Percentiles rank a stretch among this genome's conserved stretches.
Evolutionary conservation across 2,888 invertebrate species (phyloP).

Genomic region (Mystacides longicornis): DNA sequence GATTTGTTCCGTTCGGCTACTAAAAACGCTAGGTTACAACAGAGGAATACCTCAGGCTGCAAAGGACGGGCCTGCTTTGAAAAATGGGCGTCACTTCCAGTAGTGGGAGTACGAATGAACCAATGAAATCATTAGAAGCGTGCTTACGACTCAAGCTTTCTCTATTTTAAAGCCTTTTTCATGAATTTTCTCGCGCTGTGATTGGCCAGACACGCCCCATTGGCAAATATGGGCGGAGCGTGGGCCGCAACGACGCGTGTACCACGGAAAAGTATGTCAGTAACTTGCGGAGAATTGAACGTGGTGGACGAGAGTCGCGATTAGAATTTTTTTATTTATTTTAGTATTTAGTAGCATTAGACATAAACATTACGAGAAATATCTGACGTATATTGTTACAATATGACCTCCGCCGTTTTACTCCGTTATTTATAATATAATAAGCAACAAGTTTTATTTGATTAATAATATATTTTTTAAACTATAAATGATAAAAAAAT

Average conservation of each 20-base stretch:
- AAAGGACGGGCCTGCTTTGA: slow-evolving; percentile 32
- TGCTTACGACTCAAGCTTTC: slow-evolving; percentile 23
- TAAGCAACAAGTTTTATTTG: slow-evolving; percentile 20
- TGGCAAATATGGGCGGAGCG: slow-evolving; percentile 36
- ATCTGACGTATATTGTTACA: no score
- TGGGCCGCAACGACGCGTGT: slow-evolving; percentile 44
- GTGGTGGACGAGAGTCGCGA: slow-evolving; percentile 30
- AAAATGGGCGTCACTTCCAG: slow-evolving; percentile 23
- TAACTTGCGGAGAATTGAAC: slow-evolving; percentile 44
- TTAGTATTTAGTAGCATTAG: no score
- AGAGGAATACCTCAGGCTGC: slow-evolving; percentile 37
- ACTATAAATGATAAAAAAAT: not conserved
- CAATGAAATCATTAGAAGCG: slow-evolving; percentile 32
- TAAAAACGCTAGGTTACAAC: slow-evolving; percentile 36
- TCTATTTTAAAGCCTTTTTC: slow-evolving; percentile 19
- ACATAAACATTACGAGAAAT: slow-evolving; percentile 12
- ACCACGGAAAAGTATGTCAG: slow-evolving; percentile 45
- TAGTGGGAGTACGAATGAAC: slow-evolving; percentile 35
- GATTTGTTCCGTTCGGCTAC: slow-evolving; percentile 48
- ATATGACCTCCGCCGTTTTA: slow-evolving; percentile 18
- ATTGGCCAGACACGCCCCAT: slow-evolving; percentile 43
- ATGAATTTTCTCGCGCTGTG: slow-evolving; percentile 6
- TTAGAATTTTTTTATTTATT: no score
- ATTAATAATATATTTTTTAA: not conserved
- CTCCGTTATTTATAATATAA: not conserved